phyloP scores from a whole-genome alignment of 2,113 vertebrate species.

The Gallinago paraguaiae region DNA sequence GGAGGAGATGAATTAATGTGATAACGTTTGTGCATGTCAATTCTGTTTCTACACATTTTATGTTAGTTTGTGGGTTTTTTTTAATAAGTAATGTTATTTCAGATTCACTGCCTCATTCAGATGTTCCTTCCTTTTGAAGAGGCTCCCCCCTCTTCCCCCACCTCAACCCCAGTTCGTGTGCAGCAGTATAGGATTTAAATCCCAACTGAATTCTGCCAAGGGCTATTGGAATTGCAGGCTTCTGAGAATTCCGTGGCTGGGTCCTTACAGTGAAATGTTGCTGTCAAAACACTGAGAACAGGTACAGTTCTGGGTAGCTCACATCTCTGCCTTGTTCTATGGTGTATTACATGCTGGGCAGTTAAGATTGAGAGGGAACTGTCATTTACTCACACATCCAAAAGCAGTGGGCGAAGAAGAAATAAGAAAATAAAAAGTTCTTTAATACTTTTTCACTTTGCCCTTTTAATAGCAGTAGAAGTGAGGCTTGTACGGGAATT shows the following conservation, averaged over 20 bases:
- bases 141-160: background rate
- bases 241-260: background rate
- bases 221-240: background rate
- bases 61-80: background rate
- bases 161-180: background rate
- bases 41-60: background rate
- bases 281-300: constrained; percentile 5
- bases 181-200: constrained; percentile 28
- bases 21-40: background rate
- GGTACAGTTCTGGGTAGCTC: background rate
- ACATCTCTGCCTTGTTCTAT: background rate
- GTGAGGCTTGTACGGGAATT: background rate
- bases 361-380: background rate
- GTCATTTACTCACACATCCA: background rate
- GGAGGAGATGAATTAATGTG: background rate
- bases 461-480: constrained; percentile 5
- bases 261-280: background rate
- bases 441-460: background rate
- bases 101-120: background rate
- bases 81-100: background rate
- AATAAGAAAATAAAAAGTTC: background rate
- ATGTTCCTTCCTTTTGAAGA: constrained; percentile 4
- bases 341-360: background rate
- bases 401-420: background rate
- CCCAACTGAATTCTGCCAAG: background rate